Evolutionary conservation across 2,797 vertebrate species (phyloP).

Genomic region (Perodicticus potto): DNA sequence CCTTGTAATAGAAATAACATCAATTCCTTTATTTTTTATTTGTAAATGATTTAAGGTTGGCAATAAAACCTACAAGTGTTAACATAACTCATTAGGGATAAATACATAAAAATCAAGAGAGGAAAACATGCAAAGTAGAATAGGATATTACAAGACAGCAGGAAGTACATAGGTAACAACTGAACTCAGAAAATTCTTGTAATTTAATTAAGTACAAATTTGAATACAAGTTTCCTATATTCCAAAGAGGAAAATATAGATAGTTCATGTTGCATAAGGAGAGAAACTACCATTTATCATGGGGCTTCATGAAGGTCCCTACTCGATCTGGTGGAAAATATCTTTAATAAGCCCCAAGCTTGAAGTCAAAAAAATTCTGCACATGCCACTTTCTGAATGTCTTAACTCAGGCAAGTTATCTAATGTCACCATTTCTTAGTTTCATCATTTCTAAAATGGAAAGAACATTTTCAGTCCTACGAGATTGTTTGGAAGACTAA

Average conservation of each 20-base stretch:
- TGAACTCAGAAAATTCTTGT: no score
- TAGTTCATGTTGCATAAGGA: neutral
- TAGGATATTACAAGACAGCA: neutral
- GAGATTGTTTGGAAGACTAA: neutral
- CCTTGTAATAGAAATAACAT: neutral
- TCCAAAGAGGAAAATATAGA: neutral
- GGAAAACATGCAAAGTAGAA: neutral
- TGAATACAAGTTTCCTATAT: neutral
- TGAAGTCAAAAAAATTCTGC: neutral
- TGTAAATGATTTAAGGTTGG: conserved; percentile 2
- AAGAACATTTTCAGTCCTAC: neutral
- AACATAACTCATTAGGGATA: neutral
- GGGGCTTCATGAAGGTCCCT: neutral
- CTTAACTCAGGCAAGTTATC: neutral
- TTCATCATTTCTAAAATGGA: neutral
- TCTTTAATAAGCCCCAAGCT: neutral
- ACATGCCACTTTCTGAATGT: neutral
- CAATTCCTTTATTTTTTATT: neutral
- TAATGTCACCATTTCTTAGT: neutral
- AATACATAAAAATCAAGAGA: conserved; percentile 7
- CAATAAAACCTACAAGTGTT: conserved; percentile 4
- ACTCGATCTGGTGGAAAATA: neutral
- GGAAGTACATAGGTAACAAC: neutral
- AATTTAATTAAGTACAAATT: neutral
- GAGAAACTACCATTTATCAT: neutral